phyloP scores from a whole-genome alignment of 2,888 invertebrate species.

The Pandemis corylana region DNA sequence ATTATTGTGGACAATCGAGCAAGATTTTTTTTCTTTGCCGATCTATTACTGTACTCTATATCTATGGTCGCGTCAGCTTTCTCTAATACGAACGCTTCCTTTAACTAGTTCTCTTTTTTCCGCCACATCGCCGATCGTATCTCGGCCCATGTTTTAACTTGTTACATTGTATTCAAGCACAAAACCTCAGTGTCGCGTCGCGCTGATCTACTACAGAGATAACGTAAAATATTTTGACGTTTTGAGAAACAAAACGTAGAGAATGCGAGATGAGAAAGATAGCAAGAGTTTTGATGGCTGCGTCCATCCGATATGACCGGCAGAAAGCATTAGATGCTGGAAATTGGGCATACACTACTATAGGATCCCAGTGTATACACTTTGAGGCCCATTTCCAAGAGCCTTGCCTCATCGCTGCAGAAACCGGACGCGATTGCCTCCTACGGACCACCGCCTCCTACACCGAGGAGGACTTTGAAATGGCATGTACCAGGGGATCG shows the following conservation, averaged over 20 bases:
- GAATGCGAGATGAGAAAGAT: conserved; percentile 55
- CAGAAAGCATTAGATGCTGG: too few relatives aligned
- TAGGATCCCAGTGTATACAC: too few relatives aligned
- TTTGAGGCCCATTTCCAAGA: too few relatives aligned
- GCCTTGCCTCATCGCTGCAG: too few relatives aligned
- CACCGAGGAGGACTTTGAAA: too few relatives aligned
- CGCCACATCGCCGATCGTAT: conserved; percentile 58
- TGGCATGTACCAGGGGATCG: too few relatives aligned
- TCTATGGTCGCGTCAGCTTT: conserved; percentile 25
- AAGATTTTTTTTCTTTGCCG: too few relatives aligned
- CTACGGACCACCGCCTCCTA: too few relatives aligned
- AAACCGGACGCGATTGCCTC: too few relatives aligned
- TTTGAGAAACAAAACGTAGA: conserved; percentile 62
- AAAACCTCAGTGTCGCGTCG: conserved; percentile 62
- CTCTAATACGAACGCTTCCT: conserved; percentile 42
- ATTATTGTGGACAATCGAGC: too few relatives aligned
- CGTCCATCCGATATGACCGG: not conserved
- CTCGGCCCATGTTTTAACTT: conserved; percentile 56
- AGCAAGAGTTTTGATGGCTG: conserved; percentile 47
- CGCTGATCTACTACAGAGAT: conserved; percentile 63
- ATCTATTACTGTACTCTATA: too few relatives aligned
- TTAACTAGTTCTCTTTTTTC: conserved; percentile 53
- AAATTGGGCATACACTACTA: too few relatives aligned
- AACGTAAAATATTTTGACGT: conserved; percentile 71
- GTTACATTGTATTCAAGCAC: conserved; percentile 60